Conservation (phyloP, 2,113 vertebrate genomes). For the Stegastes partitus region DNA sequence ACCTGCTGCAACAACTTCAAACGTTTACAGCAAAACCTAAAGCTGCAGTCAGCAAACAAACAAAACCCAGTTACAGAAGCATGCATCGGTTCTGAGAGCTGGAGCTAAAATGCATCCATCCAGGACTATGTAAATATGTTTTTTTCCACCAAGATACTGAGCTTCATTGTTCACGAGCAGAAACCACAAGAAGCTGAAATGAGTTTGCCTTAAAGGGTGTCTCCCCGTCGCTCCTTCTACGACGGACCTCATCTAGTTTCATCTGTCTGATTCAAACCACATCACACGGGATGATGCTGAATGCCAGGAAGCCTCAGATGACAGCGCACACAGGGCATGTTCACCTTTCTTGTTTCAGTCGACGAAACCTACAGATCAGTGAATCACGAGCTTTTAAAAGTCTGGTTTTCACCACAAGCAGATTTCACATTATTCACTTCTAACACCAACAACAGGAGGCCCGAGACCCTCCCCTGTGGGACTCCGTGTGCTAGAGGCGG, state of each 20-base stretch:
- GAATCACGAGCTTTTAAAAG: neutral
- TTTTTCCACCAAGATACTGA: no score
- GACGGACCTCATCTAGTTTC: neutral
- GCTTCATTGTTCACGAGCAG: neutral
- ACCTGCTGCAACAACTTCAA: no score
- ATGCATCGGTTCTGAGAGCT: no score
- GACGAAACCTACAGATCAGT: neutral
- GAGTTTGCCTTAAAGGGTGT: neutral
- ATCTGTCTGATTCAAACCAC: slow-evolving; percentile 15
- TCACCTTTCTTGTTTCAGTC: neutral
- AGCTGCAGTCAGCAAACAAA: no score
- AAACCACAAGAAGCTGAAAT: neutral
- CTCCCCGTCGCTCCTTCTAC: neutral
- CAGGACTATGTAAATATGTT: no score
- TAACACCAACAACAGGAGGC: neutral
- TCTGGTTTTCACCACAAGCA: neutral
- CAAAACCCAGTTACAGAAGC: no score
- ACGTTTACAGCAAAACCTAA: no score
- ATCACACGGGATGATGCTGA: neutral
- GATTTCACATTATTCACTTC: neutral
- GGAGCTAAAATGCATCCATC: no score
- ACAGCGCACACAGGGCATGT: no score
- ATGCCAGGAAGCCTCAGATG: neutral
- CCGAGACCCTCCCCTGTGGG: slow-evolving; percentile 15
- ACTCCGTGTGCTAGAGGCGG: neutral